phyloP scores from a whole-genome alignment of 2,113 vertebrate species.

The Pomatorhinus ruficollis region DNA sequence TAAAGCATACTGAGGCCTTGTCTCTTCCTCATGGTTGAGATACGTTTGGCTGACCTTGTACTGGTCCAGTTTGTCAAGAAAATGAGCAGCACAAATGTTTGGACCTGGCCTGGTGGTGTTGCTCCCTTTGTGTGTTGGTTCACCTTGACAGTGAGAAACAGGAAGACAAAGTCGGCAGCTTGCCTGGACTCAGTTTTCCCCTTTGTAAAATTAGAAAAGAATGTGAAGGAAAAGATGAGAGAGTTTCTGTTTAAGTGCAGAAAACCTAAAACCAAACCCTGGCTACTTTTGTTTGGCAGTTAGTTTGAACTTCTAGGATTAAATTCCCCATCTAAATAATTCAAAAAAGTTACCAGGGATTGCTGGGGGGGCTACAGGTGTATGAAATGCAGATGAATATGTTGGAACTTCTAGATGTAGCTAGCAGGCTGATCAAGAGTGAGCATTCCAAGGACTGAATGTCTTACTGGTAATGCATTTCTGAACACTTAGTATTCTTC shows the following conservation, averaged over 20 bases:
- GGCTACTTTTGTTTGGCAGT: neutral
- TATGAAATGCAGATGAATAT: neutral
- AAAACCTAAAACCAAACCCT: neutral
- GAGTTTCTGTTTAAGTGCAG: neutral
- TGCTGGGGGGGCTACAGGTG: neutral
- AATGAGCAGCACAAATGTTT: neutral
- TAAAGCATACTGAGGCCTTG: neutral
- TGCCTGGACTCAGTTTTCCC: neutral
- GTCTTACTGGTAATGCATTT: neutral
- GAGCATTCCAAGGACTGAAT: neutral
- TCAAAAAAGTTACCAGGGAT: neutral
- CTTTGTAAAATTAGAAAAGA: neutral
- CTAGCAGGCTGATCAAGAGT: neutral
- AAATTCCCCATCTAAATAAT: neutral
- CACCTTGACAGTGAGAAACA: neutral
- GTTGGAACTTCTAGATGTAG: neutral
- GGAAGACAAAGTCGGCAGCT: neutral
- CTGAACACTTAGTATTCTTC: neutral
- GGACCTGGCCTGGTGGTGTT: neutral
- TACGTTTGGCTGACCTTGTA: neutral
- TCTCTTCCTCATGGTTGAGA: neutral
- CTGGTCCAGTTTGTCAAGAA: neutral
- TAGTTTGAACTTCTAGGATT: neutral
- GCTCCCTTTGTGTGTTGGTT: neutral
- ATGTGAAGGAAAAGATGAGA: neutral